Percentiles rank a stretch among this genome's conserved stretches.
These are phyloP conservation scores for Prochilodus magdalenae DNA, from an alignment of 2,113 vertebrate species.

Conservation along the genomic window DNA sequence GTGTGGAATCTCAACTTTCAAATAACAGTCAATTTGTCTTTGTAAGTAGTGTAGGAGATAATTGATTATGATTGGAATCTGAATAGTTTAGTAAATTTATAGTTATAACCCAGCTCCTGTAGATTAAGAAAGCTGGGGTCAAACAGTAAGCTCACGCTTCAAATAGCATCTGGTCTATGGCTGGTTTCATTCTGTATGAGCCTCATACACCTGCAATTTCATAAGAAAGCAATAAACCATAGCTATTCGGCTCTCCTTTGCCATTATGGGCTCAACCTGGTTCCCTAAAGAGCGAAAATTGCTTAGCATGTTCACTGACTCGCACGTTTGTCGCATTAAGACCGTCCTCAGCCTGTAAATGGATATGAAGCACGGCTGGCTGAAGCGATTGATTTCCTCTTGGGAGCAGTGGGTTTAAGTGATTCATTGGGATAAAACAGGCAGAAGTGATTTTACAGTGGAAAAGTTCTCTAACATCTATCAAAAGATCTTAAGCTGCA, in stretches of 20 bases:
- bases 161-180: neutral
- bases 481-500: constrained; percentile 6
- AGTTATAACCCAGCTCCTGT: too few relatives aligned
- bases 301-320: neutral
- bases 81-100: too few relatives aligned
- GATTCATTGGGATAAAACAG: constrained; percentile 25
- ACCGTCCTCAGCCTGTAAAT: constrained; percentile 7
- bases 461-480: neutral
- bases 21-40: too few relatives aligned
- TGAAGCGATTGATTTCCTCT: constrained; percentile 42
- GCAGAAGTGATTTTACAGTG: constrained; percentile 17
- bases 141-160: too few relatives aligned
- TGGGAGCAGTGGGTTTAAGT: constrained; percentile 20
- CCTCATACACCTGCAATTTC: neutral
- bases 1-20: too few relatives aligned
- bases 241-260: neutral
- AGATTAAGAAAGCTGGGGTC: neutral
- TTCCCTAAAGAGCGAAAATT: neutral
- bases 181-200: neutral
- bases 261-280: neutral
- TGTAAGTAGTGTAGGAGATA: too few relatives aligned
- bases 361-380: constrained; percentile 34
- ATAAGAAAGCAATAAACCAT: neutral
- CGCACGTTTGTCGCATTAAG: constrained; percentile 26
- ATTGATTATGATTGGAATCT: too few relatives aligned